phyloP scores from a whole-genome alignment of 2,888 invertebrate species.

The Dynastes hyllus region DNA sequence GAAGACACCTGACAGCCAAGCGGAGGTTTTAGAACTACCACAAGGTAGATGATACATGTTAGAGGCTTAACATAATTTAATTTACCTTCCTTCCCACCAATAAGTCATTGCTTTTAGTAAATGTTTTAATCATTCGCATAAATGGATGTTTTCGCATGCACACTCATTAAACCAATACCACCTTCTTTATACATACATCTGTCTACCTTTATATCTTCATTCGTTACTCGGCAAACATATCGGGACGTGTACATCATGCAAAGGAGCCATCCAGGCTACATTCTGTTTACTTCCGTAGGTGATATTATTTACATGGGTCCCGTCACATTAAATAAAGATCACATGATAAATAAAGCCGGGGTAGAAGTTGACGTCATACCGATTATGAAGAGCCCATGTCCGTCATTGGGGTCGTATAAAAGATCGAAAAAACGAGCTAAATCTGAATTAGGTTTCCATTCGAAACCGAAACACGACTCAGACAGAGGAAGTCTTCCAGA shows the following conservation, averaged over 20 bases:
- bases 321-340: slow-evolving; percentile 70
- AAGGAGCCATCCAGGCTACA: slow-evolving; percentile 27
- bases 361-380: slow-evolving; percentile 71
- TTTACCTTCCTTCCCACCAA: slow-evolving; percentile 44
- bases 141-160: slow-evolving; percentile 51
- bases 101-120: slow-evolving; percentile 47
- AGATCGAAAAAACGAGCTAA: slow-evolving; percentile 64
- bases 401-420: slow-evolving; percentile 64
- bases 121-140: slow-evolving; percentile 48
- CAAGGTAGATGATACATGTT: slow-evolving; percentile 71
- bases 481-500: slow-evolving; percentile 68
- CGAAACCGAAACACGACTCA: slow-evolving; percentile 58
- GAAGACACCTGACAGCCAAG: slow-evolving; percentile 71
- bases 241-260: slow-evolving; percentile 61
- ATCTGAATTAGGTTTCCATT: slow-evolving; percentile 67
- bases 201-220: slow-evolving; percentile 35
- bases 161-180: slow-evolving; percentile 46
- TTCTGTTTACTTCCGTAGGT: slow-evolving; percentile 63
- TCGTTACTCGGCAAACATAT: slow-evolving; percentile 64
- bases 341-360: slow-evolving; percentile 76
- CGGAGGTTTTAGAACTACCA: slow-evolving; percentile 70
- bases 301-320: slow-evolving; percentile 71
- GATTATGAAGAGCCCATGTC: slow-evolving; percentile 69
- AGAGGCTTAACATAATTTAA: slow-evolving; percentile 53
- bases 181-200: slow-evolving; percentile 15